phyloP scores from a whole-genome alignment of 2,113 vertebrate genomes.

The Ciconia maguari region DNA sequence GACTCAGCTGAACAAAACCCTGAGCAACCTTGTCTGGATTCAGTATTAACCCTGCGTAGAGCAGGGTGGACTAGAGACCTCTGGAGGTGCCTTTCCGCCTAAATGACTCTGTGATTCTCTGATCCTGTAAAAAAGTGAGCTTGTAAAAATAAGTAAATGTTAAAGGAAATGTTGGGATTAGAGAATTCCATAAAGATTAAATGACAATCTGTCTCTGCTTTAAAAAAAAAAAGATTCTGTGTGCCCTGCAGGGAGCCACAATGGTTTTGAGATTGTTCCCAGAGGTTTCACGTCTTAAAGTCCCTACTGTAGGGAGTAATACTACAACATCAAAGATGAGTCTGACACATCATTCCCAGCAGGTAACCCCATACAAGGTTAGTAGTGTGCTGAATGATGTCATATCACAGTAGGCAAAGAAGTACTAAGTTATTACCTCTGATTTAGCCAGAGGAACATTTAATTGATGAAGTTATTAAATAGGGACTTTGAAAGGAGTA shows the following conservation, averaged over 20 bases:
- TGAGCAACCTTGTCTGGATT: background rate
- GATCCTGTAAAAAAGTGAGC: background rate
- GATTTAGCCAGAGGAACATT: background rate
- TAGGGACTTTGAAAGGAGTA: background rate
- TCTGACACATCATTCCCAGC: background rate
- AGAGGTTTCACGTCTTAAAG: background rate
- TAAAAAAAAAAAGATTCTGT: background rate
- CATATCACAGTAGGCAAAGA: background rate
- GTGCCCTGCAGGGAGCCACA: background rate
- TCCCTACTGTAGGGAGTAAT: background rate
- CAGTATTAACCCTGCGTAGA: background rate
- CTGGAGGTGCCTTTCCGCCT: background rate
- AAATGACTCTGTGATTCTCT: background rate
- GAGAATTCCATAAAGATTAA: background rate
- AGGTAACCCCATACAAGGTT: background rate
- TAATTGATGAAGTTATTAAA: background rate
- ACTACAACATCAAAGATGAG: background rate
- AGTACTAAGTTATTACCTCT: background rate
- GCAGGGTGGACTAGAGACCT: background rate
- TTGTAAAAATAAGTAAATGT: background rate
- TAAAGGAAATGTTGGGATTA: background rate
- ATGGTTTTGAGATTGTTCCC: background rate
- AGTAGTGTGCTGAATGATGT: background rate
- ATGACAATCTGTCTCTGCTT: background rate
- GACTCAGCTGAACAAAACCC: background rate